Base-by-base conservation (phyloP, 2,113 vertebrate genomes). In the Nesogale talazaci region DNA sequence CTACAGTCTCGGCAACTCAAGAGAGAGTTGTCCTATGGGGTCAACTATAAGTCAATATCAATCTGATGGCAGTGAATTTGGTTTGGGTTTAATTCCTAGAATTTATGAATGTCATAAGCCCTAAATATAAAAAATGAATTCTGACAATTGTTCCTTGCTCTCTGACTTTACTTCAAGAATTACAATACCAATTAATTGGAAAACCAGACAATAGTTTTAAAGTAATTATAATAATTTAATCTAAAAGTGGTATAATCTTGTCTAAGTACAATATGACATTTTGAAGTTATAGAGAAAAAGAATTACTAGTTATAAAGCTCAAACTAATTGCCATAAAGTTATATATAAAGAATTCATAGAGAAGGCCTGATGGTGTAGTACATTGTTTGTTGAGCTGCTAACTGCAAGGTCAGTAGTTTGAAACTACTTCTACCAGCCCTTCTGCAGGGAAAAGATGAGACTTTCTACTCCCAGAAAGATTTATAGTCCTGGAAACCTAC, bases 101-200 rank as follows among this genome's bases (percentile, higher is more conserved):
- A 31, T 77, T 83, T 67, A 42, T 12, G 16, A 90, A 65, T 67
- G n/a, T 29, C 61, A 77, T 82, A 92, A 65, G 31, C 7, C 36
- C 38, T 87, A 70, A 76, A 65, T 40, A 84, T 72, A 90, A 92
- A 88, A 85, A 74, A 84, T 92, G 31, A 92, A 92, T 72, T 88
- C 81, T 88, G 52, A 83, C 38, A 92, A 40, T 70, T 90, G 34
- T 81, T 87, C 78, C 57, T 87, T 80, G 14, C 63, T 17, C 67
- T 83, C 74, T 89, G 40, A 76, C 80, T 88, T 89, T 79, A 80
- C 25, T 79, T 83, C 90, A 31, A 90, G 27, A 92, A 95, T 88
- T 61, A 23, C 61, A 92, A 90, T 82, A 19, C 31, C 46, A 83
- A 46, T 86, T 40, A 92, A 31, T 72, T 92, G 83, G 84, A 88